Conservation (phyloP, 1,140 invertebrate species). For the Delia radicum region DNA sequence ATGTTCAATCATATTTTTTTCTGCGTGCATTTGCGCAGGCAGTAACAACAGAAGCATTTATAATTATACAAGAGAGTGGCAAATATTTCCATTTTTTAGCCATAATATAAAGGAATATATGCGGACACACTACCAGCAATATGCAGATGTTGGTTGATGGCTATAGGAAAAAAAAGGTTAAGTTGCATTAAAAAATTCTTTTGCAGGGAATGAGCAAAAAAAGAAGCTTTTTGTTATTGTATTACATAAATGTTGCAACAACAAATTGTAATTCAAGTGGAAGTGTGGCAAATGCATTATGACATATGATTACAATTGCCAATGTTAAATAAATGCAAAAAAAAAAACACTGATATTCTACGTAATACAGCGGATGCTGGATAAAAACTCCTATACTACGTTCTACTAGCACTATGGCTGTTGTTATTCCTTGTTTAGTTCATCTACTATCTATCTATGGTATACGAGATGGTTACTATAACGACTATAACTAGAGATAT, state of each 20-base stretch:
- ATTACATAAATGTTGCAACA: no score
- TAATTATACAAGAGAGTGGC: conserved; percentile 17
- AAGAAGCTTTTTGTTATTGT: not conserved
- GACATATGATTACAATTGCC: conserved; percentile 19
- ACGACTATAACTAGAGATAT: not conserved
- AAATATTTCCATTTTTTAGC: not conserved
- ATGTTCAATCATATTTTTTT: no score
- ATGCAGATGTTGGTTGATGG: not conserved
- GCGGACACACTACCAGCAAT: not conserved
- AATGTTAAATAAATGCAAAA: conserved; percentile 4
- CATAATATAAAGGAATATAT: not conserved
- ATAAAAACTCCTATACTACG: not conserved
- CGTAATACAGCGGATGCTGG: conserved; percentile 7
- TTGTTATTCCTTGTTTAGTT: not conserved
- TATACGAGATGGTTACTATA: not conserved
- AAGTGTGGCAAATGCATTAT: conserved; percentile 18
- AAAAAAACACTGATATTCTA: not conserved
- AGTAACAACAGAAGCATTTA: conserved; percentile 15
- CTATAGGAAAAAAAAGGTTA: no score
- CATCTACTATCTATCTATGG: not conserved
- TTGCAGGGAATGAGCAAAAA: not conserved
- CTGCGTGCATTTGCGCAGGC: not conserved
- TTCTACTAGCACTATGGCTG: not conserved
- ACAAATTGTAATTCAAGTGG: conserved; percentile 15
- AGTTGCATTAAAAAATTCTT: not conserved